Base-by-base conservation (phyloP, 2,113 vertebrate species). In the Macroglossus sobrinus region DNA sequence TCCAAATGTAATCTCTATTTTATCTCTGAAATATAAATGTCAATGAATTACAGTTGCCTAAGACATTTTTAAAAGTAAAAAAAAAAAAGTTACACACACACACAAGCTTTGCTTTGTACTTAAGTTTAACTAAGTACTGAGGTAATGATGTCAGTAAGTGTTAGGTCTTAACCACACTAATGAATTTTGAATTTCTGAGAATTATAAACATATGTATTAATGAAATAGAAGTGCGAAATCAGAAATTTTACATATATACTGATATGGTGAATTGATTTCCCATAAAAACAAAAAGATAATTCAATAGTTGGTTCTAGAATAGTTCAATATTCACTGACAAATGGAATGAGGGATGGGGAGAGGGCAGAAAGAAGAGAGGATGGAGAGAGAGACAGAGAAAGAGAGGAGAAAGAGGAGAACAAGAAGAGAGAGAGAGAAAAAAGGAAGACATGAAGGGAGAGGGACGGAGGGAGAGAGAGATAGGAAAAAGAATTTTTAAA, bases 1-100 rank as follows among this genome's bases (percentile, higher is more conserved):
- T 98, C 95, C 97, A 97, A 98, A 86, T 89, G 90, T 98, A 98
- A 98, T 98, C 97, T 98, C 86, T 21, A 24, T 85, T 98, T 98
- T 97, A 98, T 90, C 92, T 94, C 97, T 96, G 96, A 95, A 97
- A 96, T 93, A 97, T 92, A 98, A 98, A 98, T 98, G 98, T 98
- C 98, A 98, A 91, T 35, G 97, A 96, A 95, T 93, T 84, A 78
- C 24, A 43, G 79, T 55, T 97, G 38, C 75, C 6, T 14, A 80
- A 94, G 57, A 38, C 76, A 93, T 78, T 95, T 72, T 92, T 53
- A 50, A 53, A 63, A 59, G 59, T 78, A 78, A 55, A 78, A 35
- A 78, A 4, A 74, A 75, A 50, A 50, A 50, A 16, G 50, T 50
- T 50, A 50, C 50, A 50, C 14, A 74, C 71, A 45, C 24, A 30